Evolutionary conservation across 2,797 vertebrate species (phyloP).

Genomic region (Bradypodion ventrale): DNA sequence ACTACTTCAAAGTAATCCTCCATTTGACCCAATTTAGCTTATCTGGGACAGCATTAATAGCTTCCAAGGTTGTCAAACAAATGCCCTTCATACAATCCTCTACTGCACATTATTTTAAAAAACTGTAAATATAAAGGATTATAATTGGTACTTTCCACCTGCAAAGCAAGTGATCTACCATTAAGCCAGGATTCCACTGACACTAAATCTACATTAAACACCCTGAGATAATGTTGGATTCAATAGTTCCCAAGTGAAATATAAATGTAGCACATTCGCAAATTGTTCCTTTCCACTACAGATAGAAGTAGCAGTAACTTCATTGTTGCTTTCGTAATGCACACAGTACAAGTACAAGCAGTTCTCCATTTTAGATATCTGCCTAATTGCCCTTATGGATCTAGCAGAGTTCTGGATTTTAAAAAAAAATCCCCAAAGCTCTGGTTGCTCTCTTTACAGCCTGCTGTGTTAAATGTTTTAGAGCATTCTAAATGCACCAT

Average conservation of each 20-base stretch:
- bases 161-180: not conserved
- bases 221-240: too few species aligned
- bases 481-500: conserved; percentile 22
- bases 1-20: too few species aligned
- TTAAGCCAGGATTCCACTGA: not conserved
- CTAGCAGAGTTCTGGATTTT: not conserved
- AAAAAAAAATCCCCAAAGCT: not conserved
- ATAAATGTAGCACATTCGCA: too few species aligned
- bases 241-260: too few species aligned
- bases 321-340: not conserved
- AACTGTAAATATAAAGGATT: not conserved
- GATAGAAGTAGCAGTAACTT: not conserved
- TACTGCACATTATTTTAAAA: not conserved
- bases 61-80: not conserved
- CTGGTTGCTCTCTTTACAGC: conserved; percentile 11
- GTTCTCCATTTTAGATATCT: conserved; percentile 1
- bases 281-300: not conserved
- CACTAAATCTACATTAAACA: not conserved
- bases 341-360: not conserved
- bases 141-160: not conserved
- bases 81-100: too few species aligned
- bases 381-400: conserved; percentile 4
- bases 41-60: too few species aligned
- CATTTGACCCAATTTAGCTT: too few species aligned
- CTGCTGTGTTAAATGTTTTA: conserved; percentile 35